Evolutionary conservation across 1,140 invertebrate species (phyloP).

Genomic region (Hylaeus volcanicus): DNA sequence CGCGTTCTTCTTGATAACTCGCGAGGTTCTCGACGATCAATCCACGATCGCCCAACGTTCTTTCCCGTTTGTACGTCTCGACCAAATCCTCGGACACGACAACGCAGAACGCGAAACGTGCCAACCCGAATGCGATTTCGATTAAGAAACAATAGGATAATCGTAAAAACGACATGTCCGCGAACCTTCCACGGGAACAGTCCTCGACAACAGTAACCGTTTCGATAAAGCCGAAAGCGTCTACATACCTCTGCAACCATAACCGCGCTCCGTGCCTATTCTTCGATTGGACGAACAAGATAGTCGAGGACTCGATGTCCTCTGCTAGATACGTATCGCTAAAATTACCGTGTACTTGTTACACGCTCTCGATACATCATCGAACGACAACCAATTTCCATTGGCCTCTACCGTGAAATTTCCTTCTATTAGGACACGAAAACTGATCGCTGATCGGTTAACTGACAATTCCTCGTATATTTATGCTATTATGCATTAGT

Average conservation of each 20-base stretch:
- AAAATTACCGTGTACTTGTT: constrained; percentile 6
- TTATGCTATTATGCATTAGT: too few relatives aligned
- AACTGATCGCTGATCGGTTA: background rate
- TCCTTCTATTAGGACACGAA: too few relatives aligned
- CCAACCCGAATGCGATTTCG: background rate
- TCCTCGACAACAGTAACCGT: background rate
- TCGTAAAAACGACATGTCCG: background rate
- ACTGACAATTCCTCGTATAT: background rate
- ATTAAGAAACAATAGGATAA: background rate
- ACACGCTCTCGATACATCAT: background rate
- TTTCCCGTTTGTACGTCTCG: background rate
- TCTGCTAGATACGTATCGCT: constrained; percentile 4
- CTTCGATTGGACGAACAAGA: constrained; percentile 7
- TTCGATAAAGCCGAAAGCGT: background rate
- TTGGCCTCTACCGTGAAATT: background rate
- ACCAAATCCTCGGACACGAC: constrained; percentile 2
- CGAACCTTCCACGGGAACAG: background rate
- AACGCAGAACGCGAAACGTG: background rate
- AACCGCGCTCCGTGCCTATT: background rate
- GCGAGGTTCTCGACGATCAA: constrained; percentile 4
- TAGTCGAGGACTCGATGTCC: constrained; percentile 25
- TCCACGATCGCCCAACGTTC: background rate
- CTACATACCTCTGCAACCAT: background rate
- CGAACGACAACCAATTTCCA: background rate
- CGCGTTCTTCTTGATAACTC: background rate